A percentile compares a stretch with the other conserved stretches of the same genome.
Evolutionary conservation across 1,140 invertebrate species (phyloP).

Genomic region (Drosophila micromelanica): DNA sequence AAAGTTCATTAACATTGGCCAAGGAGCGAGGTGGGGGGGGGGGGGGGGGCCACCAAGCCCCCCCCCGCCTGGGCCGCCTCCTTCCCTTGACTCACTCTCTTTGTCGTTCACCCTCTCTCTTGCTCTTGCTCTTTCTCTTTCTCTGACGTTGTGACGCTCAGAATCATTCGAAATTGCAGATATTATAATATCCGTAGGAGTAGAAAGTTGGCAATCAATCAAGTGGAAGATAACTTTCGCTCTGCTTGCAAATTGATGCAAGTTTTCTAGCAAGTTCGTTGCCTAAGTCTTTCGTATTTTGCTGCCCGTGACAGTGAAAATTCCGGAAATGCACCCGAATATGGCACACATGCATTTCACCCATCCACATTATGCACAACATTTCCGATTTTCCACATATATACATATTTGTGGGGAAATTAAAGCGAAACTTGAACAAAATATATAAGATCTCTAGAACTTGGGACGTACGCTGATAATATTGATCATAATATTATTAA

Average conservation of each 20-base stretch:
- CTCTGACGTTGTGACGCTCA: conserved; percentile 28
- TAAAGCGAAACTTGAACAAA: too few species aligned
- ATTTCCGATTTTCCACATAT: background rate
- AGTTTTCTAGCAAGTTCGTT: conserved; percentile 71
- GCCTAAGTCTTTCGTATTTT: conserved; percentile 66
- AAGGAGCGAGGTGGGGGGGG: conserved; percentile 1
- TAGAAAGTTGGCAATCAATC: conserved; percentile 79
- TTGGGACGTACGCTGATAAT: too few species aligned
- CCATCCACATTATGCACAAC: background rate
- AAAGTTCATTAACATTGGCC: conserved; percentile 64
- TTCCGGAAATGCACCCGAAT: conserved; percentile 31
- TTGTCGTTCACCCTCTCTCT: background rate
- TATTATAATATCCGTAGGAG: conserved; percentile 74
- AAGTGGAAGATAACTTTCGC: conserved; percentile 78
- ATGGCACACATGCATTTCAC: conserved; percentile 18
- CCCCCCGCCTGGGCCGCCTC: too few species aligned
- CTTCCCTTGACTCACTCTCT: background rate
- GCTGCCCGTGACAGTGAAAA: conserved; percentile 21
- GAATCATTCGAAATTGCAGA: conserved; percentile 76
- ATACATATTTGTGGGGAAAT: background rate
- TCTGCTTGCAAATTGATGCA: conserved; percentile 59
- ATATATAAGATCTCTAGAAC: too few species aligned
- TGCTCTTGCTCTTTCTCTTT: background rate
- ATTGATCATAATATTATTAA: too few species aligned
- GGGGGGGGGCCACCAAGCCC: too few species aligned